A percentile compares a stretch with the other conserved stretches of the same genome.
Evolutionary conservation across 2,797 vertebrate genomes (phyloP).

Genomic region (Dendrocincla fuliginosa): DNA sequence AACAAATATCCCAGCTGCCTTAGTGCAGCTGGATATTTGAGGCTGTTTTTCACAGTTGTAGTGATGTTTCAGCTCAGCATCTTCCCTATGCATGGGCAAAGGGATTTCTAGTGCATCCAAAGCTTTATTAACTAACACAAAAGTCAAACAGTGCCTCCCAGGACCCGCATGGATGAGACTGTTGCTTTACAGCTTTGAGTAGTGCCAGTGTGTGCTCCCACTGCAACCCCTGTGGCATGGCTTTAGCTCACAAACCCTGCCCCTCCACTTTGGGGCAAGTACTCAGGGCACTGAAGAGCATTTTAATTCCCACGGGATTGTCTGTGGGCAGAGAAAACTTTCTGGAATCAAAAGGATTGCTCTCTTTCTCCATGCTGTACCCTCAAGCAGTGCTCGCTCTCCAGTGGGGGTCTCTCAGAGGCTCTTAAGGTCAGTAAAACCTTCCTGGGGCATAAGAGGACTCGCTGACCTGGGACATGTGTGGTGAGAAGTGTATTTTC

Average conservation of each 20-base stretch:
- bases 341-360: background rate
- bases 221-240: background rate
- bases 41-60: background rate
- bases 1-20: background rate
- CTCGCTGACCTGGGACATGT: background rate
- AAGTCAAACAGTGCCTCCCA: background rate
- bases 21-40: background rate
- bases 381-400: background rate
- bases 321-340: background rate
- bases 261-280: background rate
- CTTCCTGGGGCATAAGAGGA: background rate
- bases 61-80: background rate
- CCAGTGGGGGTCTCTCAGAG: background rate
- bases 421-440: slow-evolving; percentile 60
- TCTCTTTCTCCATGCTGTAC: background rate
- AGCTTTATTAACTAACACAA: background rate
- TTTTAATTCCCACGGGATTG: slow-evolving; percentile 24
- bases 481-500: background rate
- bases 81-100: background rate
- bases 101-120: background rate
- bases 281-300: slow-evolving; percentile 47
- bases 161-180: background rate
- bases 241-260: background rate
- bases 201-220: background rate
- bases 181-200: background rate